Percentiles rank a stretch among this genome's conserved stretches.
Evolutionary conservation across 2,797 vertebrate species (phyloP).

Genomic region (Enteromius trimaculatus): DNA sequence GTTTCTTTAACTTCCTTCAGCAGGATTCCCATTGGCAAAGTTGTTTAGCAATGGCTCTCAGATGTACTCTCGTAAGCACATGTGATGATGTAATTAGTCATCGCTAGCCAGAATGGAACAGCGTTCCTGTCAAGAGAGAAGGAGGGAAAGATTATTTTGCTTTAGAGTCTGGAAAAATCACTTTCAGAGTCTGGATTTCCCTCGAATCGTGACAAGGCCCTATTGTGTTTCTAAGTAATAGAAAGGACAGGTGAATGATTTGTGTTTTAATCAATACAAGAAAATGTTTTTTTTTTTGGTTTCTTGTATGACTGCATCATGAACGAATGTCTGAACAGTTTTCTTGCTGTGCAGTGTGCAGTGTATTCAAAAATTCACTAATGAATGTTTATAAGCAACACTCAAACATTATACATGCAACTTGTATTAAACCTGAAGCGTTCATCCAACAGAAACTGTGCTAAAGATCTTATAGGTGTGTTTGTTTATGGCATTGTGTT

Average conservation of each 20-base stretch:
- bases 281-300: neutral
- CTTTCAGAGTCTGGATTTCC: constrained; percentile 25
- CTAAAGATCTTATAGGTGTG: neutral
- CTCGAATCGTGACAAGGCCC: constrained; percentile 21
- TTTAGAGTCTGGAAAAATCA: constrained; percentile 41
- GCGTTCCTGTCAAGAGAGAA: constrained; percentile 19
- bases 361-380: neutral
- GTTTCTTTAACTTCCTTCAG: neutral
- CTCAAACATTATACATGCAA: neutral
- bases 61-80: constrained; percentile 14
- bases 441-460: neutral
- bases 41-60: constrained; percentile 18
- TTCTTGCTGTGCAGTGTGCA: neutral
- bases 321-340: neutral
- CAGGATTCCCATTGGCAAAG: neutral
- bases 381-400: neutral
- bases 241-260: neutral
- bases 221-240: constrained; percentile 25
- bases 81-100: constrained; percentile 38
- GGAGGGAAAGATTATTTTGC: neutral
- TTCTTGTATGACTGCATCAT: neutral
- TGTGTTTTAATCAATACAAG: neutral
- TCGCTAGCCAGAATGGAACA: constrained; percentile 25
- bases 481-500: neutral
- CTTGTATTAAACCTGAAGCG: neutral